Evolutionary conservation across 2,888 invertebrate species (phyloP).

Genomic region (Eupsilia transversa): DNA sequence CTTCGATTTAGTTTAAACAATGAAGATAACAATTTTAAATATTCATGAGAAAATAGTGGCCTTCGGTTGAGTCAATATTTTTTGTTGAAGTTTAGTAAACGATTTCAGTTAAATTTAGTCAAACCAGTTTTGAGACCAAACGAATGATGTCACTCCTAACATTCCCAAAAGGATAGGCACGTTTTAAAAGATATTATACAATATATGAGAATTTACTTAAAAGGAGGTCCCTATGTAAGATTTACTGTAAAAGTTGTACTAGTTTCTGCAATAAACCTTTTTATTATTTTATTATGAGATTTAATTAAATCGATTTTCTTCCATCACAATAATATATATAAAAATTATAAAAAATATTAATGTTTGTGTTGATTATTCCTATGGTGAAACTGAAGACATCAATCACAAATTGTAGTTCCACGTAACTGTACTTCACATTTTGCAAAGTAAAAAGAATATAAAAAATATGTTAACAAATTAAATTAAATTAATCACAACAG

Average conservation of each 20-base stretch:
- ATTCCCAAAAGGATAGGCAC: not conserved
- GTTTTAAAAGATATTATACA: not conserved
- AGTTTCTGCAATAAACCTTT: too few species aligned
- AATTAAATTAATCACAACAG: not conserved
- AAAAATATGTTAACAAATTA: too few species aligned
- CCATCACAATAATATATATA: not conserved
- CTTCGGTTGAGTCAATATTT: slow-evolving; percentile 43
- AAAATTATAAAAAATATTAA: not conserved
- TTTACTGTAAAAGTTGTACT: too few species aligned
- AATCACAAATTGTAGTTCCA: not conserved
- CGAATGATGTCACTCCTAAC: slow-evolving; percentile 14
- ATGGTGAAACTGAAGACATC: not conserved
- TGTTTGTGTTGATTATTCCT: not conserved
- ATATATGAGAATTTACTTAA: too few species aligned
- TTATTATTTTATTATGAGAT: too few species aligned
- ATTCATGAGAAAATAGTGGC: slow-evolving; percentile 53
- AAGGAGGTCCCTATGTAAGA: too few species aligned
- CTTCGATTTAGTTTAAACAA: slow-evolving; percentile 49
- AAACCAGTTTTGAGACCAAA: slow-evolving; percentile 25
- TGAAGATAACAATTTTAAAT: slow-evolving; percentile 40
- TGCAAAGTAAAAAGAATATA: not conserved
- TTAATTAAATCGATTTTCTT: not conserved
- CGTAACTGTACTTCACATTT: not conserved
- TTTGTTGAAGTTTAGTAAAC: slow-evolving; percentile 17
- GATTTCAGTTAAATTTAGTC: slow-evolving; percentile 24